Conservation (phyloP, 2,888 invertebrate species). For the Anorthoa munda region DNA sequence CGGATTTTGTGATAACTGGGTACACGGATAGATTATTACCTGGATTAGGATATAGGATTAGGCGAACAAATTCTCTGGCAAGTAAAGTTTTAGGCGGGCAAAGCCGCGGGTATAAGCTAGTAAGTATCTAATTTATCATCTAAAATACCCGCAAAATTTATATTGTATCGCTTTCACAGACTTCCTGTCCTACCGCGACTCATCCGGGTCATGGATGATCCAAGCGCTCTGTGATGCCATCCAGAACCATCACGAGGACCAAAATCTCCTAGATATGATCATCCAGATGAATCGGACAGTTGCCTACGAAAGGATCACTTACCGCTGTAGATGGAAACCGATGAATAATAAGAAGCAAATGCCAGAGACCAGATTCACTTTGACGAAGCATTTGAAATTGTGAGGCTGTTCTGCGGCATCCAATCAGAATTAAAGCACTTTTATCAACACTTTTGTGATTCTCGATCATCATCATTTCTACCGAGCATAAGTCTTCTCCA, state of each 20-base stretch:
- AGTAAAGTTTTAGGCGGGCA: too few species aligned
- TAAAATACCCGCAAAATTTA: background rate
- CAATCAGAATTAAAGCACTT: background rate
- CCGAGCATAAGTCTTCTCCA: background rate
- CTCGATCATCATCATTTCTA: background rate
- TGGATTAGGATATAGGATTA: too few species aligned
- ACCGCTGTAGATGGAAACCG: rapidly evolving
- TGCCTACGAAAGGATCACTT: slow-evolving; percentile 17
- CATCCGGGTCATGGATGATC: slow-evolving; percentile 31
- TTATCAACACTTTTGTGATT: background rate
- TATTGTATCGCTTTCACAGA: slow-evolving; percentile 11
- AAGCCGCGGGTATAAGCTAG: too few species aligned
- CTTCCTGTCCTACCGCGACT: slow-evolving; percentile 14
- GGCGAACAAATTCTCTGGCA: background rate
- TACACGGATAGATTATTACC: too few species aligned
- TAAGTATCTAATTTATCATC: background rate
- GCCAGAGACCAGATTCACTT: slow-evolving; percentile 23
- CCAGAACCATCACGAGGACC: background rate
- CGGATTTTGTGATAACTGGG: too few species aligned
- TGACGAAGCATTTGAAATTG: slow-evolving; percentile 24
- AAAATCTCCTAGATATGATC: slow-evolving; percentile 28
- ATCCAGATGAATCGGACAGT: slow-evolving; percentile 28
- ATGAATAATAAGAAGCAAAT: slow-evolving; percentile 40
- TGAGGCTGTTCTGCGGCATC: background rate
- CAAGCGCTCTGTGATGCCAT: slow-evolving; percentile 33